Evolutionary conservation across 1,140 invertebrate species (phyloP).

Genomic region (Chironomus striatipennis): DNA sequence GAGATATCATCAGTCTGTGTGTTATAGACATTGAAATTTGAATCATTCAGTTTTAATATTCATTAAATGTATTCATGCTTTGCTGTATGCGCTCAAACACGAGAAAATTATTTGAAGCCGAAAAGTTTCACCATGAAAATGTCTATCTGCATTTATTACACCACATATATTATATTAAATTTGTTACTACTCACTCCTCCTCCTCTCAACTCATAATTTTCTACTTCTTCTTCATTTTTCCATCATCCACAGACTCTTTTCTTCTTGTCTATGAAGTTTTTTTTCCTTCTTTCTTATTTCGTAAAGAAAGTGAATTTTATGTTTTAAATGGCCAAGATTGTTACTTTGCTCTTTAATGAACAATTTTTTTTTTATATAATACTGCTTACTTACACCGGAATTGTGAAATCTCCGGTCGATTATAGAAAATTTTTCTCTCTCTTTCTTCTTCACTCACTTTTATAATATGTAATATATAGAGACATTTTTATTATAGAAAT

Average conservation of each 20-base stretch:
- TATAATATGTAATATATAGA: neutral
- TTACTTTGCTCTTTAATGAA: neutral
- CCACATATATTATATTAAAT: neutral
- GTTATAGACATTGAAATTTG: neutral
- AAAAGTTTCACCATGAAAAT: neutral
- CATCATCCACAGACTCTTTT: neutral
- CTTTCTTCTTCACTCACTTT: neutral
- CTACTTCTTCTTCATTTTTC: neutral
- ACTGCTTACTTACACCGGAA: neutral
- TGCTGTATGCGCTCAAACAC: neutral
- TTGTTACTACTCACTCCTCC: neutral
- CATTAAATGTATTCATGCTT: constrained; percentile 5
- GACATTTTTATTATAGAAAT: neutral
- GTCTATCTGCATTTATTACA: neutral
- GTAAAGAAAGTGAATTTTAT: constrained; percentile 22
- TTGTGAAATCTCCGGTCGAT: constrained; percentile 6
- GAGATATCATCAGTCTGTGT: neutral
- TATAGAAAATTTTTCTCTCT: constrained; percentile 8
- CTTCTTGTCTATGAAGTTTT: constrained; percentile 3
- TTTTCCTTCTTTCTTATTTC: neutral
- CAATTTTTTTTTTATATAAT: neutral
- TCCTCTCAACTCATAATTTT: neutral
- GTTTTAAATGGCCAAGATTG: constrained; percentile 11
- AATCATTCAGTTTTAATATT: constrained; percentile 12
- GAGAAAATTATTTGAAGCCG: neutral